phyloP scores from a whole-genome alignment of 2,113 vertebrate species.

The Oreochromis tanganicae region DNA sequence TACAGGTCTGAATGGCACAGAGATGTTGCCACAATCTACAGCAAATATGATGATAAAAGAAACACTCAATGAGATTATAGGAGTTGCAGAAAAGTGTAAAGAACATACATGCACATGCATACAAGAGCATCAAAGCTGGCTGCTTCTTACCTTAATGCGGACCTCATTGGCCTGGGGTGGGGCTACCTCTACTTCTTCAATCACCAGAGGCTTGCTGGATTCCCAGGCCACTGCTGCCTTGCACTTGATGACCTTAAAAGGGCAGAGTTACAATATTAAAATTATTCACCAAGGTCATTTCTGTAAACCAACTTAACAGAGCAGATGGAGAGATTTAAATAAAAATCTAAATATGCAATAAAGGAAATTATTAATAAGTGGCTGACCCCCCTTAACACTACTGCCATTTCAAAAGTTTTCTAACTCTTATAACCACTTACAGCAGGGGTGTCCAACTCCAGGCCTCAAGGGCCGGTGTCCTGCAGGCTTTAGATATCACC shows the following conservation, averaged over 20 bases:
- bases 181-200: slow-evolving; percentile 85
- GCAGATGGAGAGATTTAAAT: background rate
- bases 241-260: slow-evolving; percentile 81
- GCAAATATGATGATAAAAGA: background rate
- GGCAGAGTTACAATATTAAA: background rate
- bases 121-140: background rate
- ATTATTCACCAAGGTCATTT: background rate
- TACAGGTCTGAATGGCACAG: slow-evolving; percentile 79
- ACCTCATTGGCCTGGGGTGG: slow-evolving; percentile 80
- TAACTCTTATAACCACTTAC: background rate
- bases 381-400: background rate
- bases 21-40: slow-evolving; percentile 78
- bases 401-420: background rate
- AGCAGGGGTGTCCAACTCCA: background rate
- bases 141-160: slow-evolving; percentile 76
- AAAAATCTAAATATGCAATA: background rate
- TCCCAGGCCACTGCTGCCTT: slow-evolving; percentile 84
- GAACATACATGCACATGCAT: background rate
- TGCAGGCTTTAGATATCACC: background rate
- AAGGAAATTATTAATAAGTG: background rate
- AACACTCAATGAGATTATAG: background rate
- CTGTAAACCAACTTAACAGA: background rate
- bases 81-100: accelerated
- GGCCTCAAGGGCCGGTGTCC: background rate
- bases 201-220: slow-evolving; percentile 74